Evolutionary conservation across 2,113 vertebrate genomes (phyloP).

Genomic region (Chionodraco myersi): DNA sequence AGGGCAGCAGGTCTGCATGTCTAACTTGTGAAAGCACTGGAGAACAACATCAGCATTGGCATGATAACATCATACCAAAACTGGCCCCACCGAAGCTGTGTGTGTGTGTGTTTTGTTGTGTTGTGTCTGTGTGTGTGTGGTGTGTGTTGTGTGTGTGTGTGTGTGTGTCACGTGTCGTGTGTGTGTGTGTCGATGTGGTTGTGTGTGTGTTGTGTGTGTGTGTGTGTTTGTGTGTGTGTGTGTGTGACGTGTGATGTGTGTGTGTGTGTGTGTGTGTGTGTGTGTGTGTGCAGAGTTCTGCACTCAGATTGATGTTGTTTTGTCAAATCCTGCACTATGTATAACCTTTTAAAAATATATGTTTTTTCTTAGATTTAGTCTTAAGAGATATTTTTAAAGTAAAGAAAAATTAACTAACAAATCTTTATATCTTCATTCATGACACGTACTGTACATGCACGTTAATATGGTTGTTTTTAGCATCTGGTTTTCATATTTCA

Average conservation of each 20-base stretch:
- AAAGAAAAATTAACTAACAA: neutral
- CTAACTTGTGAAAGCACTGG: too few relatives aligned
- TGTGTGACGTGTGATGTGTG: conserved; percentile 17
- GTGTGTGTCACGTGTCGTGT: too few relatives aligned
- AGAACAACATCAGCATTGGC: too few relatives aligned
- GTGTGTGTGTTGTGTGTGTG: conserved; percentile 1
- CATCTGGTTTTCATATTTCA: neutral
- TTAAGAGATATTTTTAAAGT: neutral
- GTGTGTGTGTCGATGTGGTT: too few relatives aligned
- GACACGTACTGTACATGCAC: neutral
- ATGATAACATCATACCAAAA: too few relatives aligned
- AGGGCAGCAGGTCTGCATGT: too few relatives aligned
- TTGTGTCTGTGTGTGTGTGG: conserved; percentile 29
- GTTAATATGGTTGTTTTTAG: neutral
- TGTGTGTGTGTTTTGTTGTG: too few relatives aligned
- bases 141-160: conserved; percentile 22
- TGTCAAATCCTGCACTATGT: conserved; percentile 2
- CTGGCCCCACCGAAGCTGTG: too few relatives aligned
- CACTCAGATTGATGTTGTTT: conserved; percentile 25
- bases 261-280: conserved; percentile 13
- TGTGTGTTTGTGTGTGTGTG: conserved; percentile 26
- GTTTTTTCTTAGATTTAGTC: neutral
- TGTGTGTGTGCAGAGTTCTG: conserved; percentile 7
- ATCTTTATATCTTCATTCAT: neutral
- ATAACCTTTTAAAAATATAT: neutral